Evolutionary conservation across 2,797 vertebrate genomes (phyloP), one percentile per base, ranked within the genome.

Genomic region (Squalus acanthias): DNA sequence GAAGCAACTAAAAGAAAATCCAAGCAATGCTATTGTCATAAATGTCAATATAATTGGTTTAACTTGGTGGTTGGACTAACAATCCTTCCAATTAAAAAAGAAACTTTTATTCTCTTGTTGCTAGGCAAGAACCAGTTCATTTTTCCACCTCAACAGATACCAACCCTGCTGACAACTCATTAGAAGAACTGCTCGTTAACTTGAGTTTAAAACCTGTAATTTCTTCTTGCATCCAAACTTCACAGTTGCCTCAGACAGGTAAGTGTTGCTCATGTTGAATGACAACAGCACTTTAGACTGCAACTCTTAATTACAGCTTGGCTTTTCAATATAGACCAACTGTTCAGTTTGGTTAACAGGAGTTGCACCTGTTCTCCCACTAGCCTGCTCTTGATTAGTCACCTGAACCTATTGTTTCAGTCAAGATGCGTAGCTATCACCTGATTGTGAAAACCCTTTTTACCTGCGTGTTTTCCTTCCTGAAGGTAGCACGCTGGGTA

Each of bases 171-270:
- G 97, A 98, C 97, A 99, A 97, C 97, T 97, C 98, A 96, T 97
- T 99, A 96, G 99, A 99, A 97, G 98, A 99, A 95, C 97, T 99
- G 95, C 98, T 99, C 97, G 98, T 98, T 97, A 98, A 99, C 97
- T 98, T 99, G 96, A 99, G 98, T 97, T 97, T 99, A 96, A 99
- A 97, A 97, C 98, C 98, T 39, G 97, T 98, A 53, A 97, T 98
- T 97, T 98, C 98, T 6, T 98, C 98, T 96, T 98, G 97, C 96
- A 97, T 99, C 97, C 98, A 97, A 95, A 67, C 98, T 97, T 98
- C 69, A 8, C 70, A 72, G 6, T 97, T 99, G 97, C 98, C 99
- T 39, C 98, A 97, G 95, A 97, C 98, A 97, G 97, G 99, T 99
- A 97, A 98, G 98, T 97, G 39, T 85, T 82, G 57, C 89, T 96